A percentile compares a stretch with the other conserved stretches of the same genome.
phyloP scores from a whole-genome alignment of 2,888 invertebrate genomes.

The Temnothorax ravouxi region DNA sequence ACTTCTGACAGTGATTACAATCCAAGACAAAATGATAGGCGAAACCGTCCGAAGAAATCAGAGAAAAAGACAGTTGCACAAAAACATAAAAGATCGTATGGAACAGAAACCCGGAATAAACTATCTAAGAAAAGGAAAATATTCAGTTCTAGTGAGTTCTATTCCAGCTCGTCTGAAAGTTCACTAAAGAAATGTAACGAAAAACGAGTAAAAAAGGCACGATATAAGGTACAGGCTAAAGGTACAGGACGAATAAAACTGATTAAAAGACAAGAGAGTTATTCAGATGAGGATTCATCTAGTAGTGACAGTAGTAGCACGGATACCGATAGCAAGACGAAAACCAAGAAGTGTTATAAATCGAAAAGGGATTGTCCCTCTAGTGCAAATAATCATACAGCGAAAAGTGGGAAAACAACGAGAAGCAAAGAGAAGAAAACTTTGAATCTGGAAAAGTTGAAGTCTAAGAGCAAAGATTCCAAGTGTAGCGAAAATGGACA shows the following conservation, averaged over 20 bases:
- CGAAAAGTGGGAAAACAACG: conserved; percentile 47
- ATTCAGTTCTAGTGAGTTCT: conserved; percentile 64
- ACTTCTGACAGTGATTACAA: conserved; percentile 75
- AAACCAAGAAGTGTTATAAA: conserved; percentile 55
- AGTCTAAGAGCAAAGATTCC: conserved; percentile 44
- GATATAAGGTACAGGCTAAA: conserved; percentile 57
- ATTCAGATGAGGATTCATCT: conserved; percentile 58
- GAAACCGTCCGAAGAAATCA: conserved; percentile 62
- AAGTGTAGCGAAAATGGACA: conserved; percentile 59
- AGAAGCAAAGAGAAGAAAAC: conserved; percentile 59
- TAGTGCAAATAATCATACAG: conserved; percentile 57
- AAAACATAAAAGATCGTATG: conserved; percentile 65
- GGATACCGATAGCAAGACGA: conserved; percentile 57
- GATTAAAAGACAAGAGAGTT: conserved; percentile 62
- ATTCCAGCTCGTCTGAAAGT: conserved; percentile 63
- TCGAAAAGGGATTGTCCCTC: conserved; percentile 60
- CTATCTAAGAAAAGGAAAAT: conserved; percentile 58
- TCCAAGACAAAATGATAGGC: conserved; percentile 60
- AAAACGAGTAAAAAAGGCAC: conserved; percentile 51
- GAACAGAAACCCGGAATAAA: conserved; percentile 58
- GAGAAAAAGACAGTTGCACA: conserved; percentile 58
- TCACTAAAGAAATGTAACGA: conserved; percentile 53
- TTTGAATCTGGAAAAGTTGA: conserved; percentile 46
- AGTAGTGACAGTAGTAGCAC: conserved; percentile 69
- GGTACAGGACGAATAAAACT: conserved; percentile 62